phyloP scores from a whole-genome alignment of 2,113 vertebrate species.

The Microtus richardsoni region DNA sequence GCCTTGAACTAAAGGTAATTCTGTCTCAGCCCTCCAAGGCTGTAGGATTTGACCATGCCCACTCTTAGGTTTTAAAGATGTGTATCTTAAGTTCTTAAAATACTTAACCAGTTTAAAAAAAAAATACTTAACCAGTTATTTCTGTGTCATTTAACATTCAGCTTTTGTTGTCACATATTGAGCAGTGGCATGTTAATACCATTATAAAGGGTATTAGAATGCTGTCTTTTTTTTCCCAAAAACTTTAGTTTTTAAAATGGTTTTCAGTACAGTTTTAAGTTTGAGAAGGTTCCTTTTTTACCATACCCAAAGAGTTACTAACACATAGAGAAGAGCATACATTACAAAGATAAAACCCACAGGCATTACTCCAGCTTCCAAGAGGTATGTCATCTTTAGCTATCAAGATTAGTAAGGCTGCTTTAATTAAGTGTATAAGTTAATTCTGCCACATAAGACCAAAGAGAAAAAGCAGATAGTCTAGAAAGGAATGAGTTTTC shows the following conservation, averaged over 20 bases:
- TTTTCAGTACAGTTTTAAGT: not conserved
- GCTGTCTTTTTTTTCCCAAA: not conserved
- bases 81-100: conserved; percentile 24
- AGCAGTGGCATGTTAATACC: not conserved
- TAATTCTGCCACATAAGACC: not conserved
- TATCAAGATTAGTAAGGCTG: not conserved
- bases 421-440: not conserved
- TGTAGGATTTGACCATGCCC: not conserved
- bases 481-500: not conserved
- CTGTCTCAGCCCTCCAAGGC: not conserved
- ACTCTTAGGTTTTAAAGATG: not conserved
- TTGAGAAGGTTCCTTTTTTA: not conserved
- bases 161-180: not conserved
- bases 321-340: not conserved
- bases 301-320: not conserved
- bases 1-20: not conserved
- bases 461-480: not conserved
- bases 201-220: not conserved
- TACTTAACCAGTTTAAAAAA: not conserved
- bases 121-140: not conserved
- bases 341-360: not conserved
- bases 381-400: not conserved
- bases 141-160: conserved; percentile 6
- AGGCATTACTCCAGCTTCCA: not conserved
- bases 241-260: not conserved